These are phyloP conservation scores for Camponotus pennsylvanicus DNA, from an alignment of 1,140 invertebrate genomes.

Conservation along the genomic window DNA sequence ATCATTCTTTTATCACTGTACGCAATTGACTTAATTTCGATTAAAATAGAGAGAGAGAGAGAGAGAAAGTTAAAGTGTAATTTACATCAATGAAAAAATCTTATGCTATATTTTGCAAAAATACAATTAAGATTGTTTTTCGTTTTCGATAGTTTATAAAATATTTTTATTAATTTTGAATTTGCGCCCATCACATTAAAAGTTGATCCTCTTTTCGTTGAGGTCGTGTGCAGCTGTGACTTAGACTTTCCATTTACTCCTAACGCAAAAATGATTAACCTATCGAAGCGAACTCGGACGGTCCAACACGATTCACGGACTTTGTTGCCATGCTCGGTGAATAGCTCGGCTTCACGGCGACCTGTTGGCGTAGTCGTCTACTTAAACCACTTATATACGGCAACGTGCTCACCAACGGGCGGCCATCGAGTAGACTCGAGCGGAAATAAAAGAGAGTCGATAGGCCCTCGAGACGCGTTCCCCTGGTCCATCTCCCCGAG, in stretches of 20 bases:
- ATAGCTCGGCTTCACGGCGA: constrained; percentile 38
- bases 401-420: constrained; percentile 52
- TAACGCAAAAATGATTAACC: constrained; percentile 55
- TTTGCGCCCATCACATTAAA: neutral
- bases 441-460: constrained; percentile 61
- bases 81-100: neutral
- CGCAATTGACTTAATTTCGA: too few species aligned
- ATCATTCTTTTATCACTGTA: neutral
- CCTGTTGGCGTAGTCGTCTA: constrained; percentile 61
- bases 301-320: constrained; percentile 28
- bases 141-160: neutral
- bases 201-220: constrained; percentile 1
- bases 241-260: constrained; percentile 18
- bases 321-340: constrained; percentile 40
- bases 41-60: too few species aligned
- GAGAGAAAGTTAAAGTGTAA: too few species aligned
- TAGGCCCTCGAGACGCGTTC: constrained; percentile 56
- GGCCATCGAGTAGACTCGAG: constrained; percentile 54
- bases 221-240: neutral
- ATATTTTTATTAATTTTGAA: neutral
- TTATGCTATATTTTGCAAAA: too few species aligned
- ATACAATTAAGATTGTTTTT: neutral
- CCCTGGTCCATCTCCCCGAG: constrained; percentile 39
- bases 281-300: constrained; percentile 23
- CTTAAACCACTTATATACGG: constrained; percentile 64